Evolutionary conservation across 2,888 invertebrate species (phyloP).

Genomic region (Microplitis deprimator): DNA sequence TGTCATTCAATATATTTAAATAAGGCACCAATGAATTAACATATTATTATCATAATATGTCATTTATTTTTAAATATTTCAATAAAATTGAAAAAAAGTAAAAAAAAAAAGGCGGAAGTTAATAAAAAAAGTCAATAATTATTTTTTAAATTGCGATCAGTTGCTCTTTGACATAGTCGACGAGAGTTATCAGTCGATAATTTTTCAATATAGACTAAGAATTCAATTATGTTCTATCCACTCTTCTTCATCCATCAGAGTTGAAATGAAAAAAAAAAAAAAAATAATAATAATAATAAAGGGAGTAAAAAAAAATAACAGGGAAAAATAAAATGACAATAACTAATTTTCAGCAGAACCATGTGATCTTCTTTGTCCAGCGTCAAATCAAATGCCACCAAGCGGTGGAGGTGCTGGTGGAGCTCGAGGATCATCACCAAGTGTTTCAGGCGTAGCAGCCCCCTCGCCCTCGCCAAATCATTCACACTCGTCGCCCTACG

Average conservation of each 20-base stretch:
- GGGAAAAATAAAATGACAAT: constrained; percentile 17
- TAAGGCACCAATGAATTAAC: not conserved
- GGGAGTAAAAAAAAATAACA: not conserved
- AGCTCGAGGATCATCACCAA: constrained; percentile 72
- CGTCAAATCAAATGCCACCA: constrained; percentile 65
- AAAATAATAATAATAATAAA: not conserved
- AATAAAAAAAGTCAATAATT: not conserved
- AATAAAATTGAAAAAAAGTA: not conserved
- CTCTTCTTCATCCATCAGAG: constrained; percentile 11
- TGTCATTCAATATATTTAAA: not conserved
- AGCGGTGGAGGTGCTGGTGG: constrained; percentile 74
- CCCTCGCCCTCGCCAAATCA: constrained; percentile 69
- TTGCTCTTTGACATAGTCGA: constrained; percentile 1
- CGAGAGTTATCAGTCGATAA: not conserved
- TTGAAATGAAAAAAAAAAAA: not conserved
- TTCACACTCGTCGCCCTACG: constrained; percentile 89
- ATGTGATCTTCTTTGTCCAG: constrained; percentile 85
- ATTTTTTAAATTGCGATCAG: not conserved
- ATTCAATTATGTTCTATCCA: not conserved
- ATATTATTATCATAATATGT: not conserved
- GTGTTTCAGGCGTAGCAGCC: constrained; percentile 68
- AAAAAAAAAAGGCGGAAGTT: not conserved
- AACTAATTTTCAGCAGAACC: constrained; percentile 77
- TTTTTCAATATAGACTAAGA: not conserved
- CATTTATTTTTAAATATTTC: not conserved